Percentiles rank a stretch among this genome's conserved stretches.
Conservation (phyloP, 2,113 vertebrate species). For the Puffinus mauretanicus region DNA sequence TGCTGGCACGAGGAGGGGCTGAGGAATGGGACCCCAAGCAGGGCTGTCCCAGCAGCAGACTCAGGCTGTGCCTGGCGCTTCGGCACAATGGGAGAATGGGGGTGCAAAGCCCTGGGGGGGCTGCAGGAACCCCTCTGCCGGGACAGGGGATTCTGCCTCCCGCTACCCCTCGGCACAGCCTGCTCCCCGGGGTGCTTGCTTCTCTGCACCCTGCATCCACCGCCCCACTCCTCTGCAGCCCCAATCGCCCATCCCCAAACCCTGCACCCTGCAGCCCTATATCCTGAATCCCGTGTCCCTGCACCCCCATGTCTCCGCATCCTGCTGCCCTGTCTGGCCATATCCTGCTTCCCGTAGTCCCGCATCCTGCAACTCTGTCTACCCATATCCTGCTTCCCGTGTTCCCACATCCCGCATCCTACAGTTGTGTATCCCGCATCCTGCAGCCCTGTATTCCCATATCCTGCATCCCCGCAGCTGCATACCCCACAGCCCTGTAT, state of each 20-base stretch:
- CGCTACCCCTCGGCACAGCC: not conserved
- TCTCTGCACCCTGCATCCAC: not conserved
- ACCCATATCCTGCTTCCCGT: constrained; percentile 57
- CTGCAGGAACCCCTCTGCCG: not conserved
- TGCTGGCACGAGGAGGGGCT: not conserved
- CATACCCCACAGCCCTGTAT: not conserved
- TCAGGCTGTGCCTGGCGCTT: not conserved
- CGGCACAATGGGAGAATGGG: not conserved
- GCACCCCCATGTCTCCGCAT: not conserved
- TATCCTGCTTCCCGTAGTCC: constrained; percentile 56
- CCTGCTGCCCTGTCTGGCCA: constrained; percentile 19
- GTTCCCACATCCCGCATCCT: constrained; percentile 53
- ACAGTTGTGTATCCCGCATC: not conserved
- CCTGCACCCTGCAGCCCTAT: not conserved
- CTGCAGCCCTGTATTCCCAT: constrained; percentile 2
- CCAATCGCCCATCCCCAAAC: not conserved
- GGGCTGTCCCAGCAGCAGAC: not conserved
- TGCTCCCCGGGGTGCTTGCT: rapidly evolving
- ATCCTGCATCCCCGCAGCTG: not conserved
- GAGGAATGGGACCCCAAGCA: not conserved
- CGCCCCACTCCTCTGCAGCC: not conserved
- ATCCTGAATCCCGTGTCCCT: not conserved
- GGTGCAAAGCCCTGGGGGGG: not conserved
- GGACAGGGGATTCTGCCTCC: not conserved
- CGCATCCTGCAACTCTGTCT: constrained; percentile 18